These are phyloP conservation scores for Conus betulinus DNA, from an alignment of 1,140 invertebrate genomes.

Conservation along the genomic window DNA sequence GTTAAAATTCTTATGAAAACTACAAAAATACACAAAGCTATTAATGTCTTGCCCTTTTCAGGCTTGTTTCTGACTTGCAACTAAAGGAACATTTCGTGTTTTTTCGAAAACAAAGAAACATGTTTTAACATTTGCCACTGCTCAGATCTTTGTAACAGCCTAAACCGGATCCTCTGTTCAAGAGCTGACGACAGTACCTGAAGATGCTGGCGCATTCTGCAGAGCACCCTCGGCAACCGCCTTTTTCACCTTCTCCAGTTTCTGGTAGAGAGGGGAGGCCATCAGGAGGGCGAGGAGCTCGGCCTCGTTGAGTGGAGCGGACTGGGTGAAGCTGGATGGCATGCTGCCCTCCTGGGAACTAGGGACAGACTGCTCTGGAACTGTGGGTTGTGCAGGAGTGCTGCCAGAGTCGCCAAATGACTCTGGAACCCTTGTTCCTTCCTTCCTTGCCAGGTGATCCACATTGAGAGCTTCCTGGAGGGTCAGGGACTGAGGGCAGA, in stretches of 20 bases:
- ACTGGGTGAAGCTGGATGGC: conserved; percentile 64
- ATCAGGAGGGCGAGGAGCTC: conserved; percentile 69
- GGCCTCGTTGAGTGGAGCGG: conserved; percentile 71
- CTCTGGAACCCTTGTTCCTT: not conserved
- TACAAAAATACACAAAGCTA: too few species aligned
- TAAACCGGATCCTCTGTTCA: too few species aligned
- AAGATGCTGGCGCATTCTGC: conserved; percentile 5
- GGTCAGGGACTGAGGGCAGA: conserved; percentile 57
- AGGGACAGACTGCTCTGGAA: conserved; percentile 1
- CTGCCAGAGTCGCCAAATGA: not conserved
- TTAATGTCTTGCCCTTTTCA: too few species aligned
- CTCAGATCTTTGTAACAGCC: too few species aligned
- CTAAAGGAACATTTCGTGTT: too few species aligned
- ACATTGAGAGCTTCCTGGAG: conserved; percentile 67
- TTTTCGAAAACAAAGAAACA: too few species aligned
- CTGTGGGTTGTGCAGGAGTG: not conserved
- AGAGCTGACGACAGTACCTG: not conserved
- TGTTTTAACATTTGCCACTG: too few species aligned
- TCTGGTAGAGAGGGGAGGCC: conserved; percentile 72
- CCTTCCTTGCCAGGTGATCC: conserved; percentile 44
- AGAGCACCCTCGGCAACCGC: conserved; percentile 58
- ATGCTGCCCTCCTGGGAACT: conserved; percentile 38
- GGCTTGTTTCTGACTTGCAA: too few species aligned
- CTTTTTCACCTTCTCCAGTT: conserved; percentile 70
- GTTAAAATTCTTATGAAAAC: too few species aligned